Conservation (phyloP, 1,140 invertebrate genomes). For the Metopolophium dirhodum region DNA sequence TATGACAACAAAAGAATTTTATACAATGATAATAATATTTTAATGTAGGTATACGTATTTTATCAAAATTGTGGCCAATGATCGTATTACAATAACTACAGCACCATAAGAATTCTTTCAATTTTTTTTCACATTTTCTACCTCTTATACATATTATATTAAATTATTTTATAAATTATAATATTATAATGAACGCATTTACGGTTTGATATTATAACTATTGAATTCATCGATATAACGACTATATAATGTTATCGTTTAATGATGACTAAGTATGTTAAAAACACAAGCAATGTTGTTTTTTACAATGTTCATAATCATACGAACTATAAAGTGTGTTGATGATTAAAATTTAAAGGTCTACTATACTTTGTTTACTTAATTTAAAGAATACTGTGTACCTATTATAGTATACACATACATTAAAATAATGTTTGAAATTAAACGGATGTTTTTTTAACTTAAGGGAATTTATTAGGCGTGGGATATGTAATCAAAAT, state of each 20-base stretch:
- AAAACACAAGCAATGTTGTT: not conserved
- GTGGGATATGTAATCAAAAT: not conserved
- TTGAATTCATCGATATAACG: not conserved
- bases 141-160: not conserved
- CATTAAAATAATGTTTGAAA: not conserved
- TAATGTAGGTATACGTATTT: not conserved
- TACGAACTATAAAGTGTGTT: not conserved
- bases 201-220: constrained; percentile 1
- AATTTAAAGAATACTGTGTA: not conserved
- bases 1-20: constrained; percentile 21
- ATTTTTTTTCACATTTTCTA: not conserved
- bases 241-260: not conserved
- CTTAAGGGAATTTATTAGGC: not conserved
- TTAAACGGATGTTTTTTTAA: not conserved
- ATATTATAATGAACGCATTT: not conserved
- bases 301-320: not conserved
- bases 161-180: not conserved
- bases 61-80: not conserved
- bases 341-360: not conserved
- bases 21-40: not conserved
- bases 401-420: not conserved
- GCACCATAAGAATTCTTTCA: not conserved
- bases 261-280: constrained; percentile 1
- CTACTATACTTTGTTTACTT: not conserved
- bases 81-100: not conserved